Conservation (phyloP, 2,113 vertebrate species). For the Dasyprocta punctata region DNA sequence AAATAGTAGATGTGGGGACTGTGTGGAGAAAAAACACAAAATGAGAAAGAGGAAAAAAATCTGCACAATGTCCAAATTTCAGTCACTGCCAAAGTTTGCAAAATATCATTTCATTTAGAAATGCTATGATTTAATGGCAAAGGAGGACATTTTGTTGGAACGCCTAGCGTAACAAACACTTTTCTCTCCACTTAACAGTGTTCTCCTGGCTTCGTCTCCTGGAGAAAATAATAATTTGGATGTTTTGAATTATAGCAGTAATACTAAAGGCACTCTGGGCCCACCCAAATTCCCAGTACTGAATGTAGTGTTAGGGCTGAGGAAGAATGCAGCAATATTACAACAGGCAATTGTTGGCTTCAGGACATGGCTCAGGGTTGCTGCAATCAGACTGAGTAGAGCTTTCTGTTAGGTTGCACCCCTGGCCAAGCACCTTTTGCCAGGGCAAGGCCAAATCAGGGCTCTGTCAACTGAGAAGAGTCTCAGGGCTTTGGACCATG, state of each 20-base stretch:
- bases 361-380: background rate
- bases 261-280: slow-evolving; percentile 80
- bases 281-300: slow-evolving; percentile 80
- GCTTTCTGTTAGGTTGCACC: background rate
- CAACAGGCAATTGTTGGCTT: background rate
- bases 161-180: slow-evolving; percentile 80
- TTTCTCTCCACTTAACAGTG: slow-evolving; percentile 78
- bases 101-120: slow-evolving; percentile 83
- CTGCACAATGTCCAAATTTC: slow-evolving; percentile 75
- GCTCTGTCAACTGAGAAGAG: slow-evolving; percentile 50
- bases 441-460: slow-evolving; percentile 13
- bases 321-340: background rate
- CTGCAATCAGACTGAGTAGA: background rate
- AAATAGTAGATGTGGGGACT: slow-evolving; percentile 70
- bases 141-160: slow-evolving; percentile 82
- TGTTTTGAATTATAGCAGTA: slow-evolving; percentile 83
- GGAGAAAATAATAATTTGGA: slow-evolving; percentile 83
- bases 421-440: background rate
- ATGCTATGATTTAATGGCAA: slow-evolving; percentile 81
- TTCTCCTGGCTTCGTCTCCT: slow-evolving; percentile 77
- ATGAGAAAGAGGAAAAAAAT: slow-evolving; percentile 8
- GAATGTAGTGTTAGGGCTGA: slow-evolving; percentile 49
- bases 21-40: slow-evolving; percentile 69
- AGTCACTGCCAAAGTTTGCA: slow-evolving; percentile 80
- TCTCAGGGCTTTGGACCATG: slow-evolving; percentile 48